Percentiles rank a stretch among this genome's conserved stretches.
phyloP scores from a whole-genome alignment of 1,140 invertebrate species.

The Drusus annulatus region DNA sequence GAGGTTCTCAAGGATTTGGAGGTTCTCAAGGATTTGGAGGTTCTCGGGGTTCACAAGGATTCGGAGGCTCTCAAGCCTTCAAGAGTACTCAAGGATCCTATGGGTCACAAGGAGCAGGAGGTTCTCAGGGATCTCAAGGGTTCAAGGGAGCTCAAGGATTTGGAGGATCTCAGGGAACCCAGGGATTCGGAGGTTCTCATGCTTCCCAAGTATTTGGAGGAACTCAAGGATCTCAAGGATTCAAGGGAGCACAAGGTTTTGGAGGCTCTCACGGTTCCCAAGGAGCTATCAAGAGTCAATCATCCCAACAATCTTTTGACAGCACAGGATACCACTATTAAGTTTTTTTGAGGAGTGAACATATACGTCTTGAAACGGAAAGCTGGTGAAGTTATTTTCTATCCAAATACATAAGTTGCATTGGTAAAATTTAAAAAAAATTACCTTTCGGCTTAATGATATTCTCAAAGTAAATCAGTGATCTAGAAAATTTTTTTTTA shows the following conservation, averaged over 20 bases:
- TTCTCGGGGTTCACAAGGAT: constrained; percentile 7
- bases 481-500: not conserved
- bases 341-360: not conserved
- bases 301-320: constrained; percentile 11
- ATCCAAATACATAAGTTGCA: not conserved
- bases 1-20: not conserved
- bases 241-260: not conserved
- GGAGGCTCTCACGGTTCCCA: not conserved
- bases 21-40: not conserved
- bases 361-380: not conserved
- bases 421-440: not conserved
- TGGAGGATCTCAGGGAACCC: not conserved
- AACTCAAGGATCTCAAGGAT: not conserved
- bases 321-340: constrained; percentile 32
- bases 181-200: not conserved
- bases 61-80: not conserved
- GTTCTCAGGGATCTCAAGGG: not conserved
- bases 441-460: not conserved
- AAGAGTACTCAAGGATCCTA: not conserved
- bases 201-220: not conserved
- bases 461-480: not conserved
- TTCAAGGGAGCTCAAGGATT: not conserved
- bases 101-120: not conserved
- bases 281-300: not conserved
- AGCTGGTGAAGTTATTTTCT: not conserved